phyloP scores from a whole-genome alignment of 2,888 invertebrate genomes.

The Galerucella pusilla region DNA sequence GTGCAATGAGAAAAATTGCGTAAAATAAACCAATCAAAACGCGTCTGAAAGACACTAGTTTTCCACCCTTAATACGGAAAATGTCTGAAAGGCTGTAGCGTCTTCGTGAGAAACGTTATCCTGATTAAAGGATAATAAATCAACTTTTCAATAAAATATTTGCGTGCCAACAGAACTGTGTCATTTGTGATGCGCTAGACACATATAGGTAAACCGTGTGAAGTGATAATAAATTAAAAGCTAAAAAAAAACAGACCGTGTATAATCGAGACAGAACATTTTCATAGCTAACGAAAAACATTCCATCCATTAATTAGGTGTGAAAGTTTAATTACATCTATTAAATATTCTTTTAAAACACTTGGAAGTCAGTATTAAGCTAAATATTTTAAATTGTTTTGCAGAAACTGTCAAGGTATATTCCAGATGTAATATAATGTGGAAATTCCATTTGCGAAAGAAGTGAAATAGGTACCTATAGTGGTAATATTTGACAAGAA shows the following conservation, averaged over 20 bases:
- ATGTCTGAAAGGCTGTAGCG: too few species aligned
- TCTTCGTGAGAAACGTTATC: too few species aligned
- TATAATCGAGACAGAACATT: not conserved
- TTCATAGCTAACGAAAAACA: not conserved
- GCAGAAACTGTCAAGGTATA: not conserved
- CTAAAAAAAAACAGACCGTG: slow-evolving; percentile 1
- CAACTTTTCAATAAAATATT: not conserved
- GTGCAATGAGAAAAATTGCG: too few species aligned
- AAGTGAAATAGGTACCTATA: too few species aligned
- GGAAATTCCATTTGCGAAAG: too few species aligned
- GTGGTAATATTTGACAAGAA: too few species aligned
- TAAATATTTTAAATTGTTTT: too few species aligned
- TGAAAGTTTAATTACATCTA: not conserved
- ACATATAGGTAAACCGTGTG: not conserved
- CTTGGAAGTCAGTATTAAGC: not conserved
- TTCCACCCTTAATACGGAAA: too few species aligned
- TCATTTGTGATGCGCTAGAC: not conserved
- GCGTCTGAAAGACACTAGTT: too few species aligned
- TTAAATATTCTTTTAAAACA: not conserved
- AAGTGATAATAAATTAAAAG: not conserved
- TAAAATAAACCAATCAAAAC: too few species aligned
- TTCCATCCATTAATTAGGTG: not conserved
- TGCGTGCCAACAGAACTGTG: not conserved
- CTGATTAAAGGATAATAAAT: not conserved
- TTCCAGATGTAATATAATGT: not conserved